phyloP scores from a whole-genome alignment of 2,888 invertebrate species.

The Polyommatus icarus region DNA sequence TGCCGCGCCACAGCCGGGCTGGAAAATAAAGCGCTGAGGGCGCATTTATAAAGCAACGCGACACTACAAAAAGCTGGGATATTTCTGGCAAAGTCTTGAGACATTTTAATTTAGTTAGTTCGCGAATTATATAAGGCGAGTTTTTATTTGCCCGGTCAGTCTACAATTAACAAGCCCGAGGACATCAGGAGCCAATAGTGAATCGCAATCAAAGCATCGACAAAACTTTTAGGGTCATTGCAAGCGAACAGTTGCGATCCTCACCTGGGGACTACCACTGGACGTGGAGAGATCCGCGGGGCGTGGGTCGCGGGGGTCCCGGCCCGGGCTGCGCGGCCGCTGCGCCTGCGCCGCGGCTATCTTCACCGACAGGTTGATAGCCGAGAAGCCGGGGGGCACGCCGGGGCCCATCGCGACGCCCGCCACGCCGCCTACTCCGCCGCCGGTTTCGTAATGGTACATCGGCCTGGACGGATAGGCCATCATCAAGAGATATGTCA shows the following conservation, averaged over 20 bases:
- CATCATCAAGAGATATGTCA: conserved; percentile 27
- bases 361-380: conserved; percentile 92
- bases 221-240: conserved; percentile 14
- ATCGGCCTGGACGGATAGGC: conserved; percentile 83
- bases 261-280: conserved; percentile 93
- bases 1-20: neutral
- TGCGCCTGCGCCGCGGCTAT: conserved; percentile 87
- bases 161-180: neutral
- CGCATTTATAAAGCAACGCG: neutral
- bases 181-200: neutral
- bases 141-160: neutral
- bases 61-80: neutral
- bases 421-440: conserved; percentile 80
- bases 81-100: neutral
- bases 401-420: conserved; percentile 84
- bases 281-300: conserved; percentile 93
- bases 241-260: conserved; percentile 42
- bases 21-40: conserved; percentile 4
- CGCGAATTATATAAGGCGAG: neutral
- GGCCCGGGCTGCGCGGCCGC: conserved; percentile 86
- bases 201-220: neutral
- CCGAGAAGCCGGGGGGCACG: conserved; percentile 88
- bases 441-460: conserved; percentile 88
- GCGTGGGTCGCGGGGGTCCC: conserved; percentile 88
- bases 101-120: neutral